Conservation (phyloP, 64 coral and sea anemone genomes). For the Trachythela sp. region DNA sequence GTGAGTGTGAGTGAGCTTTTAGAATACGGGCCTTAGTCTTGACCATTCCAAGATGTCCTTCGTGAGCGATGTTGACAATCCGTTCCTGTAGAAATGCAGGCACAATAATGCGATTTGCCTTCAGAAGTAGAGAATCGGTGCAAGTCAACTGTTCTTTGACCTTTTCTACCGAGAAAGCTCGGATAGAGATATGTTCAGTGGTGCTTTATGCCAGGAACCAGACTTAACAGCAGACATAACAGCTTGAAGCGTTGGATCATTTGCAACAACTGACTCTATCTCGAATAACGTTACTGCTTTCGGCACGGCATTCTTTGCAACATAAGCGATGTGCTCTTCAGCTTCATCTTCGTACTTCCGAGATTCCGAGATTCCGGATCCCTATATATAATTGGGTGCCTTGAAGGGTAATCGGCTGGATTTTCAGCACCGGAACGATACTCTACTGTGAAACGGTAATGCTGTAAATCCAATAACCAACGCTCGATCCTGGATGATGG, state of each 20-base stretch:
- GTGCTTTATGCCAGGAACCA: conserved; percentile 37
- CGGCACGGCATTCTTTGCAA: conserved; percentile 45
- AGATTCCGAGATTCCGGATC: conserved; percentile 51
- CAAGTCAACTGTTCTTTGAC: conserved; percentile 49
- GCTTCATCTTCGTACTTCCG: conserved; percentile 51
- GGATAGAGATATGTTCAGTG: conserved; percentile 18
- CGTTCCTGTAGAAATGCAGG: conserved; percentile 24
- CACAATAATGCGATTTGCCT: conserved; percentile 35
- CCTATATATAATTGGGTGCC: conserved; percentile 54
- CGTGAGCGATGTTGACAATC: conserved; percentile 39
- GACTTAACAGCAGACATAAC: conserved; percentile 48
- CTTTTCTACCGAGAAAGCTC: conserved; percentile 43
- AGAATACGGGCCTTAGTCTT: too few species aligned
- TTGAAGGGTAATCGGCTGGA: conserved; percentile 46
- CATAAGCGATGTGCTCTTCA: conserved; percentile 49
- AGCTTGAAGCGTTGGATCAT: conserved; percentile 52
- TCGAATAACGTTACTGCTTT: conserved; percentile 45
- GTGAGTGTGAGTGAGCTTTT: too few species aligned
- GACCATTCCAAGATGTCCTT: conserved; percentile 27
- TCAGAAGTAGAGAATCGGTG: conserved; percentile 30
- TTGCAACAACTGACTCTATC: conserved; percentile 46
- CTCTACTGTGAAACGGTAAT: conserved; percentile 58
- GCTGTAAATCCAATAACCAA: conserved; percentile 53
- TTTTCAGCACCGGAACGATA: conserved; percentile 23
- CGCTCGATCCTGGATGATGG: conserved; percentile 55